These are phyloP conservation scores for Stenolophus ochropezus DNA, from an alignment of 2,888 invertebrate genomes.

Conservation along the genomic window DNA sequence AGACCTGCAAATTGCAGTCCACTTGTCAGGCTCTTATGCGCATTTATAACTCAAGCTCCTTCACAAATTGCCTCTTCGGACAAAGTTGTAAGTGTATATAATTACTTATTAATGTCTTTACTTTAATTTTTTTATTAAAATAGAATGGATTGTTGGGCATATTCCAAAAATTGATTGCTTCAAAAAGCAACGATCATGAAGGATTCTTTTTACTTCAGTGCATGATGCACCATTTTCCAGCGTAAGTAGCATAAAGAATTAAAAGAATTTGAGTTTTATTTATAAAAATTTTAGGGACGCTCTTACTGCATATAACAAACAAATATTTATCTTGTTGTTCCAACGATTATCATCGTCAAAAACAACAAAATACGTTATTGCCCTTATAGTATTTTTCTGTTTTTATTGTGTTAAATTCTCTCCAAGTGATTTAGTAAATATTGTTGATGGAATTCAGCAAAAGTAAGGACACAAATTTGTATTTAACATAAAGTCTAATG, in stretches of 20 bases:
- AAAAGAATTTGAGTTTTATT: too few relatives aligned
- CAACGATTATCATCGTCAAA: conserved; percentile 94
- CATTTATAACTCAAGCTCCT: conserved; percentile 86
- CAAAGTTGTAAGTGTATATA: conserved; percentile 78
- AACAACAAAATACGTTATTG: conserved; percentile 95
- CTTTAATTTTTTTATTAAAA: conserved; percentile 69
- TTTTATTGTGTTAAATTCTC: conserved; percentile 90
- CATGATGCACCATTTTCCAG: conserved; percentile 88
- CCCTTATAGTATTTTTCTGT: conserved; percentile 92
- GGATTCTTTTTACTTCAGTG: conserved; percentile 94
- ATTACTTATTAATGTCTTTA: conserved; percentile 68
- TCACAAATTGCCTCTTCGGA: conserved; percentile 81
- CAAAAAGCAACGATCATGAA: conserved; percentile 96
- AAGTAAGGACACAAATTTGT: conserved; percentile 77
- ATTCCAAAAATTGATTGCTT: conserved; percentile 97
- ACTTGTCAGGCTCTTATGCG: conserved; percentile 91
- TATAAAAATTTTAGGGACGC: conserved; percentile 75
- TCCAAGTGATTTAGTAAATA: conserved; percentile 82
- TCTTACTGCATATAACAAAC: conserved; percentile 86
- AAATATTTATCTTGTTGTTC: conserved; percentile 94
- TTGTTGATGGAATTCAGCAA: conserved; percentile 90
- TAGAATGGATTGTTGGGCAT: conserved; percentile 91
- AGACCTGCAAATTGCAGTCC: conserved; percentile 95
- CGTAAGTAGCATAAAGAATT: too few relatives aligned
- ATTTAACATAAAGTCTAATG: conserved; percentile 36